phyloP scores from a whole-genome alignment of 2,888 invertebrate species.

The Didymodactylos carnosus region DNA sequence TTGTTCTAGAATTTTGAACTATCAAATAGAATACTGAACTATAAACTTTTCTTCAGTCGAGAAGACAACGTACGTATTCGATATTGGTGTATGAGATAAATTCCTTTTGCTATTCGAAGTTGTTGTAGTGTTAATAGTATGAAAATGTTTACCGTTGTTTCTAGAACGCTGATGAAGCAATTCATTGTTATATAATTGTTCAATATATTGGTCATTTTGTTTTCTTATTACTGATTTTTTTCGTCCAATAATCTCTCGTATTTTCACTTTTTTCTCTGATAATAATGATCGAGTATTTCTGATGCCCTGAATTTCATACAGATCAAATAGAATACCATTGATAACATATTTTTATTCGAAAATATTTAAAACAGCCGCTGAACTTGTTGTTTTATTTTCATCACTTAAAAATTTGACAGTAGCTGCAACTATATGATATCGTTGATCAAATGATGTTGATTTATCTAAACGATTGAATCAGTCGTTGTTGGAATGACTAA shows the following conservation, averaged over 20 bases:
- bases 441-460: neutral
- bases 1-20: too few relatives aligned
- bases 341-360: slow-evolving; percentile 84
- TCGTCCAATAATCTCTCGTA: slow-evolving; percentile 43
- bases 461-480: too few relatives aligned
- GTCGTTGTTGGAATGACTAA: neutral
- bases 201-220: neutral
- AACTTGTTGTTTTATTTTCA: neutral
- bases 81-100: too few relatives aligned
- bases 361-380: neutral
- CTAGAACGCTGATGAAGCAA: neutral
- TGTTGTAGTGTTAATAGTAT: too few relatives aligned
- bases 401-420: neutral
- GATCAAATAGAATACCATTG: slow-evolving; percentile 79
- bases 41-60: too few relatives aligned
- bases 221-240: slow-evolving; percentile 22
- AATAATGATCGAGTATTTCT: slow-evolving; percentile 47
- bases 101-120: too few relatives aligned
- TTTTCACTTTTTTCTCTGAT: slow-evolving; percentile 49
- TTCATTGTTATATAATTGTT: neutral
- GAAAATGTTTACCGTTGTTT: too few relatives aligned
- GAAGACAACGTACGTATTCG: too few relatives aligned
- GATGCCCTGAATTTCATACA: slow-evolving; percentile 97
- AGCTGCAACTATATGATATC: neutral
- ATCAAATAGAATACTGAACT: too few relatives aligned